Conservation (phyloP, 2,113 vertebrate species). For the Neodontobutis hainanensis region DNA sequence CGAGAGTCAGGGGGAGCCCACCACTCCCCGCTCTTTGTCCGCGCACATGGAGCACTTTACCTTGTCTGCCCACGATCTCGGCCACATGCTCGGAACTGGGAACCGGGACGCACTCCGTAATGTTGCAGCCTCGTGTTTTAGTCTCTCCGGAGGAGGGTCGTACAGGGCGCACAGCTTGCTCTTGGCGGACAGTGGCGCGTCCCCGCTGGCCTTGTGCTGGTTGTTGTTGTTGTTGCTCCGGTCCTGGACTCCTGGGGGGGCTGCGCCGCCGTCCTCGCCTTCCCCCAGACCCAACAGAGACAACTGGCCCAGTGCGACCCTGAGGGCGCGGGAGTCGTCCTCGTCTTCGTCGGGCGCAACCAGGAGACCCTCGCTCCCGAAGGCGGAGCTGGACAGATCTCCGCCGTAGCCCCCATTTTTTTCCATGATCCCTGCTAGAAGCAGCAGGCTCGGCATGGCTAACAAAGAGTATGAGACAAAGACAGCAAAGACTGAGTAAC, state of each 20-base stretch:
- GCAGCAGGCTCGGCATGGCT: constrained; percentile 98
- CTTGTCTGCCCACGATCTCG: constrained; percentile 94
- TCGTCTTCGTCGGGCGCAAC: constrained; percentile 85
- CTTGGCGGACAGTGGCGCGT: constrained; percentile 81
- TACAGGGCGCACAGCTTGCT: constrained; percentile 93
- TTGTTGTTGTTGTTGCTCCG: constrained; percentile 85
- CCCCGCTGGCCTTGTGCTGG: constrained; percentile 81
- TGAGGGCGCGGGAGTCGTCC: constrained; percentile 93
- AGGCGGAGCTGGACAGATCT: constrained; percentile 87
- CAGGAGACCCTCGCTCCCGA: constrained; percentile 83
- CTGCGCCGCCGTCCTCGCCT: constrained; percentile 86
- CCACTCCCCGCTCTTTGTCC: constrained; percentile 81
- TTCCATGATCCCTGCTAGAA: constrained; percentile 96
- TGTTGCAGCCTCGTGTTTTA: constrained; percentile 93
- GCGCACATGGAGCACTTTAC: constrained; percentile 75
- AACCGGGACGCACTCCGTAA: constrained; percentile 94
- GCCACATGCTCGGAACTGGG: constrained; percentile 97
- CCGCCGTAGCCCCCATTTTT: constrained; percentile 93
- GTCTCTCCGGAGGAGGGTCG: constrained; percentile 84
- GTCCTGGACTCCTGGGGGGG: constrained; percentile 79
- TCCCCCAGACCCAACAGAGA: constrained; percentile 93
- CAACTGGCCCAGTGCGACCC: constrained; percentile 96
- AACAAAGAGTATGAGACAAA: constrained; percentile 89
- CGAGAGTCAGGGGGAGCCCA: constrained; percentile 22
- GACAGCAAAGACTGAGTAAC: constrained; percentile 84